phyloP scores from a whole-genome alignment of 2,797 vertebrate genomes.

The Channallabes apus region DNA sequence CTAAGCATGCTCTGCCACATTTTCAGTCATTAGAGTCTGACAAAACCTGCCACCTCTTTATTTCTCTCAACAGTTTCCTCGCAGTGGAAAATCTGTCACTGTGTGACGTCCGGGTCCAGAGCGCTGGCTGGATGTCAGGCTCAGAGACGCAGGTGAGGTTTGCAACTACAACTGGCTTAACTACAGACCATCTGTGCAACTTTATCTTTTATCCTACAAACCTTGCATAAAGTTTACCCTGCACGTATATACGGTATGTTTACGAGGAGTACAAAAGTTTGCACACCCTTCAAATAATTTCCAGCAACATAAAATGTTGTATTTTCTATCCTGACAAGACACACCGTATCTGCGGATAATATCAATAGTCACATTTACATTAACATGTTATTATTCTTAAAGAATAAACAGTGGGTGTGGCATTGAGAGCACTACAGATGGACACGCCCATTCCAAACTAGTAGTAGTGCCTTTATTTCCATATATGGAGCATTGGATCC shows the following conservation, averaged over 20 bases:
- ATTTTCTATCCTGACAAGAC: neutral
- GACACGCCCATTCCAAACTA: neutral
- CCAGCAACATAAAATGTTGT: neutral
- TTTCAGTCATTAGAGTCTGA: conserved; percentile 28
- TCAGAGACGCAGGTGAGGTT: neutral
- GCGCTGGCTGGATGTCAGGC: neutral
- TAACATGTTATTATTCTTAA: neutral
- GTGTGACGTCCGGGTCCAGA: conserved; percentile 6
- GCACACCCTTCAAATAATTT: neutral
- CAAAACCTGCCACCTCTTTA: conserved; percentile 17
- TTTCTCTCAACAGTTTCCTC: conserved; percentile 17
- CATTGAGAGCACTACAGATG: neutral
- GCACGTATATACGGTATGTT: neutral
- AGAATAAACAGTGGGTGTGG: neutral
- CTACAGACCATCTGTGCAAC: neutral
- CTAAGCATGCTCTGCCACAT: neutral
- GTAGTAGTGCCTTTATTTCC: neutral
- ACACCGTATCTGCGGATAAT: neutral
- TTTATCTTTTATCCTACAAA: neutral
- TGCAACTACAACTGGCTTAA: too few relatives aligned
- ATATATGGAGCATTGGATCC: neutral
- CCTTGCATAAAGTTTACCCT: neutral
- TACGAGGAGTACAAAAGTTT: neutral
- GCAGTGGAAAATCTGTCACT: conserved; percentile 25
- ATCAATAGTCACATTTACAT: too few relatives aligned